Base-by-base conservation (phyloP, 2,888 invertebrate species). In the Scaptomyza reducta region DNA sequence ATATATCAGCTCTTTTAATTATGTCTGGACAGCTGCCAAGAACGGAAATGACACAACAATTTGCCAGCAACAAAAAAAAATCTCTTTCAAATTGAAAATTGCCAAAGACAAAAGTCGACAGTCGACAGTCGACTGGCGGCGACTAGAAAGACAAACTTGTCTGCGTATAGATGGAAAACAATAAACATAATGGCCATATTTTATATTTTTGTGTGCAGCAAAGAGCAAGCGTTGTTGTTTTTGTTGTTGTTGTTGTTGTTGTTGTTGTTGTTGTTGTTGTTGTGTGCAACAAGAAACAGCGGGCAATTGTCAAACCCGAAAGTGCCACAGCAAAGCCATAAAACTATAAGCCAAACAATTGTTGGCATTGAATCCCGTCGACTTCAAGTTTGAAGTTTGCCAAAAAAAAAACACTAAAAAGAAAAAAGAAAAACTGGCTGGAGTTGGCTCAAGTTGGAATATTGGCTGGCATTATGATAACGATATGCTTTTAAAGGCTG, bases 151-250 rank as follows among this genome's bases (percentile, higher is more conserved):
- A 55, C 59, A 33, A 25, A 31, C 41, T 54, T 49, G 62, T 73
- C 41, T 53, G 35, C 59, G 27, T 7, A 31, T 3, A 33, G 49
- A 51, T 38, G 31, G 76, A 72, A 77, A 79, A 81, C 85, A 68
- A 74, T 81, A 84, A 88, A 81, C 82, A 87, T 85, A 83, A 79
- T 68, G 77, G 78, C 68, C 74, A 85, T 89, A 88, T 86, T 89
- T 88, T 79, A 86, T 89, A 82, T 79, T 84, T 81, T 65, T 22
- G 33, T 33, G 5, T 13, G 42, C 77, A n/a, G n/a, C n/a, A n/a
- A n/a, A n/a, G 72, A 16, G 38, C 14, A 9, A 35, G 35, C 35
- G 6, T 35, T n/a, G 3, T 38, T 40, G 40, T 40, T n/a, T n/a
- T n/a, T n/a, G n/a, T n/a, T n/a, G n/a, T n/a, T n/a, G n/a, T n/a